Evolutionary conservation across 2,797 vertebrate species (phyloP), one percentile per base, ranked within the genome.

Genomic region (Eremophila alpestris): DNA sequence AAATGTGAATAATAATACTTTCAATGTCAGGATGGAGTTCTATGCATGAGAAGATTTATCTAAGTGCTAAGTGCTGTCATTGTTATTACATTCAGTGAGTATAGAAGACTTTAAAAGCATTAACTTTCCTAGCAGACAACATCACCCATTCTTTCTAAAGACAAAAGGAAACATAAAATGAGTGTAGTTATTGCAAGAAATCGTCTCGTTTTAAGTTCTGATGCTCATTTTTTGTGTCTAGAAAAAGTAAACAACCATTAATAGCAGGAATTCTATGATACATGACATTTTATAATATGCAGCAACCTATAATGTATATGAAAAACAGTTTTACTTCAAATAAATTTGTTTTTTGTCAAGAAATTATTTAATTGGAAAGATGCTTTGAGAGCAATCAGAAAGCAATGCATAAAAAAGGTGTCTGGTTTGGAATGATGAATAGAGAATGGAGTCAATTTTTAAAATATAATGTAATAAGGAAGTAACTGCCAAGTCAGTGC

Each of bases 61-160:
- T 22, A 92, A 87, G 60, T 78, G 65, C 58, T 86, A 88, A 83
- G 62, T 59, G 69, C 62, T 83, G 59, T 71, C 76, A 90, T 51
- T 91, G 89, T 78, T 91, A 83, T 29, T 95, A 67, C 41, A 85
- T 81, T 91, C 69, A 75, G 73, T 40, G 87, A 84, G 58, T 65
- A 95, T 21, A 69, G 65, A 55, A 89, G 84, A 41, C 62, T 95
- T 92, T 81, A 91, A 92, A 95, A 92, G 73, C 65, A 91, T 87
- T 89, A 89, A 78, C 48, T 85, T 89, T 89, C 76, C 87, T 23
- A 91, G n/a, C 38, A 51, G 19, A 92, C 60, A 87, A 63, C 89
- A 91, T 83, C 83, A 91, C 30, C 68, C 43, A 21, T 69, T 93
- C 71, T 74, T 87, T 75, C 55, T 43, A n/a, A 87, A 87, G 34